These are phyloP conservation scores for Saccostrea cuccullata DNA, from an alignment of 1,140 invertebrate species.

Conservation along the genomic window DNA sequence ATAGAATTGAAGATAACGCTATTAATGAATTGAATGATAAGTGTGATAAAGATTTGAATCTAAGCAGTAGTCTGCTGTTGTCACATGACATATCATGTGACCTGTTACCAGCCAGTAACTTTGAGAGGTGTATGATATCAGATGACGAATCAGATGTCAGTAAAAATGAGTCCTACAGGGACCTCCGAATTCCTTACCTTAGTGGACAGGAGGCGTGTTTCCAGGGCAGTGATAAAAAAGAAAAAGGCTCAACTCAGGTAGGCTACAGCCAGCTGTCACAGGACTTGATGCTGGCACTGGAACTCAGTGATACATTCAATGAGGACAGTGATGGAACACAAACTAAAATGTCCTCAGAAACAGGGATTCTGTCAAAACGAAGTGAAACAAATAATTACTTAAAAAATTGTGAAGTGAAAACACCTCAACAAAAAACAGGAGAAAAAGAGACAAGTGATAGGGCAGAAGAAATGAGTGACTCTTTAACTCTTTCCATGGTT, in stretches of 20 bases:
- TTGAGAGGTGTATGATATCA: slow-evolving; percentile 62
- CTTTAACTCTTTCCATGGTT: slow-evolving; percentile 61
- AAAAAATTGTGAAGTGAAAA: not conserved
- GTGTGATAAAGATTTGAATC: slow-evolving; percentile 20
- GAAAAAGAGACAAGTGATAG: not conserved
- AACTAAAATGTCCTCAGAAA: not conserved
- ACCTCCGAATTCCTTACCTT: slow-evolving; percentile 63
- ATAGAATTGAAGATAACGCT: not conserved
- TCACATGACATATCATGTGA: no score
- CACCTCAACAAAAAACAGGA: not conserved
- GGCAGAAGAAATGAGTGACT: slow-evolving; percentile 58
- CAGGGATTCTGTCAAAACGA: not conserved
- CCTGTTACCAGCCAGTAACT: slow-evolving; percentile 71
- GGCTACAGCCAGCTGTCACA: no score
- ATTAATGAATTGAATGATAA: not conserved
- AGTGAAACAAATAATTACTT: not conserved
- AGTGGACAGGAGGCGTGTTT: slow-evolving; percentile 64
- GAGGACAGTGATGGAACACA: not conserved
- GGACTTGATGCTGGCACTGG: slow-evolving; percentile 46
- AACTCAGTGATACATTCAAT: slow-evolving; percentile 56
- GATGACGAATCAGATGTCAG: slow-evolving; percentile 49
- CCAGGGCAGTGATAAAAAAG: slow-evolving; percentile 3
- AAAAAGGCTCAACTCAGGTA: not conserved
- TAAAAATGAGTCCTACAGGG: slow-evolving; percentile 60
- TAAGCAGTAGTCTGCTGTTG: slow-evolving; percentile 26